Base-by-base conservation (phyloP, 2,113 vertebrate genomes). In the Electrona antarctica region DNA sequence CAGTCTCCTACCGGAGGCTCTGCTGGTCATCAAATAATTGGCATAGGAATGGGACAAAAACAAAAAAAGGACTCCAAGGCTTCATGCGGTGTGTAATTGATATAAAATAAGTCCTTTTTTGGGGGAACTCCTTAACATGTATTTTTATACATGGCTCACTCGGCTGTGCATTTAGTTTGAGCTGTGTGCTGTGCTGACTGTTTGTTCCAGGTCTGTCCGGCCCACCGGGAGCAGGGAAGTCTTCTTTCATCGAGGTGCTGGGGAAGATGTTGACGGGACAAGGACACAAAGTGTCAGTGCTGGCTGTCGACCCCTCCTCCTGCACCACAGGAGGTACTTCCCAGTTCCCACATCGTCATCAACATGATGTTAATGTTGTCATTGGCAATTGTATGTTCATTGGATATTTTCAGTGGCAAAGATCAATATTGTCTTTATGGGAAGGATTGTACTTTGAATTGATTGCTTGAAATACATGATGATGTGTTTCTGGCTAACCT, bases 221-320 rank as follows among this genome's bases (percentile, higher is more conserved):
- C 50, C 97, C 98, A 52, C 98, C 97, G 7, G 98, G 98, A 81
- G 98, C 97, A 77, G 97, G 98, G 57, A 99, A 99, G 88, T 99
- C 98, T 0, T 95, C 97, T 13, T 99, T 99, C 87, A 98, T 99
- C 72, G 98, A 99, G 86, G 96, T 94, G 67, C 94, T 99, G 89
- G 98, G 98, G 46, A 99, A 98, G 78, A 97, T 97, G 96, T 90
- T 99, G 75, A 99, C 97, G 0, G 95, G 89, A 71, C 91, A 91
- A 74, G 96, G 95, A 46, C 94, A 98, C 81, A 97, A 92, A 89
- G 93, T 98, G 8, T 95, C 98, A 7, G 98, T 99, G 60, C 83
- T 99, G 73, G 96, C 98, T 50, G 98, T 99, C 28, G 98, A 99
- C 65, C 98, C 98, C 6, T 99, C 98, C 0, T 99, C 98, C 21